phyloP scores from a whole-genome alignment of 2,888 invertebrate species.

The Pristionchus japonicus region DNA sequence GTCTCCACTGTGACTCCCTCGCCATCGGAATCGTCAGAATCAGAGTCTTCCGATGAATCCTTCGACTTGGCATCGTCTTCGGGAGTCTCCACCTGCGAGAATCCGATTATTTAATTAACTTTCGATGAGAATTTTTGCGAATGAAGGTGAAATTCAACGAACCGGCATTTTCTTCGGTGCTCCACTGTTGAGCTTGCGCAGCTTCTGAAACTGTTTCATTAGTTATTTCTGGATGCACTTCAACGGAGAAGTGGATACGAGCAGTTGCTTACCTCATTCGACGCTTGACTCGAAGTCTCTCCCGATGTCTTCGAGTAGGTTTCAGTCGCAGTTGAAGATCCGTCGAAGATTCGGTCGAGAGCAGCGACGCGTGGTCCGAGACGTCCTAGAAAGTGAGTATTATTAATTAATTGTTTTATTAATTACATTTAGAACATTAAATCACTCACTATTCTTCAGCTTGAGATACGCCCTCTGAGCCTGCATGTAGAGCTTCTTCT shows the following conservation, averaged over 20 bases:
- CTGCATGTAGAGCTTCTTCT: conserved; percentile 9
- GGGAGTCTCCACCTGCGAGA: neutral
- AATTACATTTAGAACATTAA: too few relatives aligned
- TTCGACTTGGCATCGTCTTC: neutral
- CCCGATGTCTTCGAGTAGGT: conserved; percentile 13
- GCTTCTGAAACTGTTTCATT: neutral
- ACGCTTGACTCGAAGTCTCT: neutral
- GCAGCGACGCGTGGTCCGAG: neutral
- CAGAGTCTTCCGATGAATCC: neutral
- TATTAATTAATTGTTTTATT: too few relatives aligned
- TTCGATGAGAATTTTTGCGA: neutral
- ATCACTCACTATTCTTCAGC: conserved; percentile 35
- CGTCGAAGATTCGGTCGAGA: conserved; percentile 1
- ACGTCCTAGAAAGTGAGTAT: neutral
- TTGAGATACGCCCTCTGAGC: neutral
- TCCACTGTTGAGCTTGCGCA: neutral
- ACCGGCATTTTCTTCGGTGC: neutral
- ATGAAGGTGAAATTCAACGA: neutral
- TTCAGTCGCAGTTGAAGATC: neutral
- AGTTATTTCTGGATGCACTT: neutral
- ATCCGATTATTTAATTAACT: too few relatives aligned
- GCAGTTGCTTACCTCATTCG: neutral
- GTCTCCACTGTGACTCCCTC: neutral
- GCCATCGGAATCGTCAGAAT: neutral
- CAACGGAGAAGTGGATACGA: too few relatives aligned